These are phyloP conservation scores for Pangasius mekongensis DNA, from an alignment of 2,797 vertebrate species.

Conservation along the genomic window DNA sequence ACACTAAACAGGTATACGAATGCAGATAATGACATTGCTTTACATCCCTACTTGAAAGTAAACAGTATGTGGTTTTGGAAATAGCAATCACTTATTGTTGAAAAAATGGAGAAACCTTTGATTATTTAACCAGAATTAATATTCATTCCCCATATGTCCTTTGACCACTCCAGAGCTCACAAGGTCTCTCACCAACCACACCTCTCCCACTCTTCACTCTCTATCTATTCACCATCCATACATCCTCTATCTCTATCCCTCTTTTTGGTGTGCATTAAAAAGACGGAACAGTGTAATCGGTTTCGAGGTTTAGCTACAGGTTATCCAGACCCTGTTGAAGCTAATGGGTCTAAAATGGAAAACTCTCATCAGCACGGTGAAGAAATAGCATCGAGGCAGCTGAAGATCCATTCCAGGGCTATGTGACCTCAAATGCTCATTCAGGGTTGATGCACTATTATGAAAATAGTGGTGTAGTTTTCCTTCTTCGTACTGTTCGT, in stretches of 20 bases:
- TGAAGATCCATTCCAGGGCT: slow-evolving; percentile 37
- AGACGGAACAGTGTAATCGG: slow-evolving; percentile 64
- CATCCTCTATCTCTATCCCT: background rate
- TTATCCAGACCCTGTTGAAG: slow-evolving; percentile 58
- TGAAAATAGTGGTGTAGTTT: slow-evolving; percentile 57
- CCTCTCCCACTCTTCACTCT: slow-evolving; percentile 57
- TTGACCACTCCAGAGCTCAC: background rate
- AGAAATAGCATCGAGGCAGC: background rate
- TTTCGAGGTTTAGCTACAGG: slow-evolving; percentile 64
- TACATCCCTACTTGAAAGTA: background rate
- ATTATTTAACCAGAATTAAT: background rate
- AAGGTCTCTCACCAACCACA: background rate
- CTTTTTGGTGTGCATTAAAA: slow-evolving; percentile 47
- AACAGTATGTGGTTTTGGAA: background rate
- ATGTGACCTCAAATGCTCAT: slow-evolving; percentile 58
- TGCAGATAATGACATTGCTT: background rate
- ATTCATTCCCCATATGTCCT: background rate
- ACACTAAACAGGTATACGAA: background rate
- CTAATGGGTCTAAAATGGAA: slow-evolving; percentile 59
- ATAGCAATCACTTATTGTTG: background rate
- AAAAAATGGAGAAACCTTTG: background rate
- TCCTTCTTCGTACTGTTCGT: slow-evolving; percentile 30
- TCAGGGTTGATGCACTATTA: slow-evolving; percentile 57
- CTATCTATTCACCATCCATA: slow-evolving; percentile 65
- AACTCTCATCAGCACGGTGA: slow-evolving; percentile 47